Conservation (phyloP, 2,888 invertebrate genomes). For the Eilema depressum region DNA sequence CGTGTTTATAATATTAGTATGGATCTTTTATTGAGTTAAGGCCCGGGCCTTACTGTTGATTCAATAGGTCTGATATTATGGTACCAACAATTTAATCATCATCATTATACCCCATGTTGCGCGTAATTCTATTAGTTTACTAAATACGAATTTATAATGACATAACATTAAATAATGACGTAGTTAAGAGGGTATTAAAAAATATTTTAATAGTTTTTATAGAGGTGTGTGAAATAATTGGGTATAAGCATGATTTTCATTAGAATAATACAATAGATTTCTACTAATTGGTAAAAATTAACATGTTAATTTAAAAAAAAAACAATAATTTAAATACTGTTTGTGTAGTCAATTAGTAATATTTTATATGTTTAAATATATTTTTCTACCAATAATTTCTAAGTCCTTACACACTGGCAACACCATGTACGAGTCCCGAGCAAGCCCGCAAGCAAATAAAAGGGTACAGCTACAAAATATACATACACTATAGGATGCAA, state of each 20-base stretch:
- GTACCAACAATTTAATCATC: not conserved
- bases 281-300: slow-evolving; percentile 26
- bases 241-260: slow-evolving; percentile 36
- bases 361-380: slow-evolving; percentile 11
- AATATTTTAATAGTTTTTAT: slow-evolving; percentile 15
- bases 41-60: too few relatives aligned
- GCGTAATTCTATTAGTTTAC: not conserved
- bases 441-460: slow-evolving; percentile 49
- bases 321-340: not conserved
- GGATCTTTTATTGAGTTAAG: too few relatives aligned
- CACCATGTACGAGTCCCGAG: slow-evolving; percentile 53
- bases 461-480: slow-evolving; percentile 62
- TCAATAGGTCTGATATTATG: not conserved
- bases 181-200: slow-evolving; percentile 7
- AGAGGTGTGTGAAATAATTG: slow-evolving; percentile 36
- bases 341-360: slow-evolving; percentile 4
- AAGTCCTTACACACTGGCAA: slow-evolving; percentile 31
- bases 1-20: too few relatives aligned
- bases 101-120: slow-evolving; percentile 16
- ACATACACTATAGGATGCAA: slow-evolving; percentile 66
- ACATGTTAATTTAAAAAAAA: not conserved
- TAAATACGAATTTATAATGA: not conserved
- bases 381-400: slow-evolving; percentile 26
- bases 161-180: slow-evolving; percentile 14
- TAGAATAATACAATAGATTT: slow-evolving; percentile 22